Base-by-base conservation (phyloP, 2,797 vertebrate genomes). In the Triplophysa yarkandensis region DNA sequence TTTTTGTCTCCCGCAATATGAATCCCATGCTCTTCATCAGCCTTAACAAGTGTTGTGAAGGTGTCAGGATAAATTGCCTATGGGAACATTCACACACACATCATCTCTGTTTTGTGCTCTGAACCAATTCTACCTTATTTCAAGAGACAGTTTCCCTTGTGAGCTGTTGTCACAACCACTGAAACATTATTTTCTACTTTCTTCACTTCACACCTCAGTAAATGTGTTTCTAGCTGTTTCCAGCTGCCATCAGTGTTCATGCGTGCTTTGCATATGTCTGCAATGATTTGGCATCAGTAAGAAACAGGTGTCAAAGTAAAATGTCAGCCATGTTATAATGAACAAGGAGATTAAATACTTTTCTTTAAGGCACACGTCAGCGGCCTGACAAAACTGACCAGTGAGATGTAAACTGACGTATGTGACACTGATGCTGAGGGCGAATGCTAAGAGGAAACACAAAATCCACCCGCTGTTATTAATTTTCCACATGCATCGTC, bases 251-350 rank as follows among this genome's bases (percentile, higher is more conserved):
- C 27, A 19, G 58, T 60, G 43, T 11, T 3, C 30, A 11, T 36
- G 28, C 13, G 11, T 48, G 46, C 17, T 72, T 72, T 72, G 46
- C 70, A 72, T 64, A 64, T 28, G 70, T 72, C 70, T 63, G 19
- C 16, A 39, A 23, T 28, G 16, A 72, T 72, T 72, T 64, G 28
- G 46, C 60, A 72, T 46, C 21, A 25, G 46, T 21, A 64, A 72
- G 10, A 52, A 52, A 63, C 48, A 54, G n/a, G 48, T 25, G 60
- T 54, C 10, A 21, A 27, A 43, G 65, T 16, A 36, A 43, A 25
- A 28, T 61, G 57, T 19, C 69, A 61, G 30, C 14, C 43, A 46
- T 34, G 68, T 21, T 48, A 34, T 34, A 44, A 23, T 52, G 21
- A 17, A 52, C 11, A 72, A 62, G 61, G 8, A 39, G 57, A 30